Evolutionary conservation across 2,797 vertebrate species (phyloP), one percentile per base, ranked within the genome.

Genomic region (Cetoscarus ocellatus): DNA sequence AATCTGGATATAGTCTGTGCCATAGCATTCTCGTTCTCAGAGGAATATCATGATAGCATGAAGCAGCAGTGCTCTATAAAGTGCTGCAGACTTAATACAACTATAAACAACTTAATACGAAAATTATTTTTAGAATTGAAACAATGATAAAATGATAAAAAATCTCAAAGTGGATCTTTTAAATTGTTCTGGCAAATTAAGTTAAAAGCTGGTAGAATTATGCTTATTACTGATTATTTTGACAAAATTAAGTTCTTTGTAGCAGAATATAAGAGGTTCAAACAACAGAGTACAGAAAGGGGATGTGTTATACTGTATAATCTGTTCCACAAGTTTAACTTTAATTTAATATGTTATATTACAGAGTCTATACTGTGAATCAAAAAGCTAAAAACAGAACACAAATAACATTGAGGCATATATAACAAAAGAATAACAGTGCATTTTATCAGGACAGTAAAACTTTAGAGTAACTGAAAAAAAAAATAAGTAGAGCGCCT

Each of bases 1-100:
- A 42, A 62, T 51, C 54, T 12, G 55, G 17, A 27, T 61, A 18
- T 15, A 52, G n/a, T 27, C 49, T 57, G 36, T 10, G 48, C 39
- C 27, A 43, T n/a, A 19, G 63, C 1, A 10, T 52, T 52, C 27
- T 49, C 11, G 64, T 55, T 67, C 63, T 61, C 15, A 58, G 6
- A 40, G 7, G 5, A 55, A 44, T 48, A 42, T 60, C 3, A 58
- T 3, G 43, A 51, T 1, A 7, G 36, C 47, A 60, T 53, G 36
- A 43, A n/a, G 6, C 9, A 14, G 10, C 38, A n/a, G 0, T 8
- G 8, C 27, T 27, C 27, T 27, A 27, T 27, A 2, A 44, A 3
- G 10, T 54, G 54, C 17, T 34, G 39, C 27, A 40, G 3, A 11
- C n/a, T n/a, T n/a, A n/a, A n/a, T n/a, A n/a, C n/a, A n/a, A n/a